phyloP scores from a whole-genome alignment of 1,140 invertebrate species.

The Zophobas morio region DNA sequence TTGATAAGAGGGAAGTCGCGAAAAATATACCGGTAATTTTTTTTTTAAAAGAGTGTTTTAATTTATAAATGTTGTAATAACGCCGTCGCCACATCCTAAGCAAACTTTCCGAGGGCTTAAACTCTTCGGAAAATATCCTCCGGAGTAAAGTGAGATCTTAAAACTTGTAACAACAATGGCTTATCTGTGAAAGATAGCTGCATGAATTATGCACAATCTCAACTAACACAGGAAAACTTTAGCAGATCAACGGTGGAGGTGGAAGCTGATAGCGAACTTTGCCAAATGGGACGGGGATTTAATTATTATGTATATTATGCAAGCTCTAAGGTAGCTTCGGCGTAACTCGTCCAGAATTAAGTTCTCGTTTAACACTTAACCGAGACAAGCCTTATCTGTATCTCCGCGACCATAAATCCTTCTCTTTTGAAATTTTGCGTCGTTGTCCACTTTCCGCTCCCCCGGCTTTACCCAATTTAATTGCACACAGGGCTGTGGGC shows the following conservation, averaged over 20 bases:
- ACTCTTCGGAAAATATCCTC: constrained; percentile 42
- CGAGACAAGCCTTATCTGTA: neutral
- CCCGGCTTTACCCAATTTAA: constrained; percentile 1
- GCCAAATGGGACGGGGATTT: constrained; percentile 20
- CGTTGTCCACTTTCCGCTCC: neutral
- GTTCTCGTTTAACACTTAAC: neutral
- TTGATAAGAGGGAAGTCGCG: neutral
- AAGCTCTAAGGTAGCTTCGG: neutral
- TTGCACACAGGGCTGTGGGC: constrained; percentile 14
- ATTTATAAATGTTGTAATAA: constrained; percentile 19
- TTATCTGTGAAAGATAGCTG: constrained; percentile 45
- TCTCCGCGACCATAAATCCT: neutral
- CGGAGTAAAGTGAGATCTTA: constrained; percentile 42
- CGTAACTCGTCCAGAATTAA: neutral
- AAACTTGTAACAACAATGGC: constrained; percentile 49
- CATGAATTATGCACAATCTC: constrained; percentile 47
- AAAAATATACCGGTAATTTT: neutral
- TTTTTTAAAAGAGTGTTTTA: neutral
- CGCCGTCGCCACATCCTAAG: constrained; percentile 27
- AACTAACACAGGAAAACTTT: constrained; percentile 30
- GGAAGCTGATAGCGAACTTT: constrained; percentile 37
- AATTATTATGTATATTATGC: constrained; percentile 25
- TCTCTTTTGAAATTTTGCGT: neutral
- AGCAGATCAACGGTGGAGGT: constrained; percentile 19
- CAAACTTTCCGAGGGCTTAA: constrained; percentile 32